Conservation (phyloP, 2,113 vertebrate species). For the Salvelinus namaycush region DNA sequence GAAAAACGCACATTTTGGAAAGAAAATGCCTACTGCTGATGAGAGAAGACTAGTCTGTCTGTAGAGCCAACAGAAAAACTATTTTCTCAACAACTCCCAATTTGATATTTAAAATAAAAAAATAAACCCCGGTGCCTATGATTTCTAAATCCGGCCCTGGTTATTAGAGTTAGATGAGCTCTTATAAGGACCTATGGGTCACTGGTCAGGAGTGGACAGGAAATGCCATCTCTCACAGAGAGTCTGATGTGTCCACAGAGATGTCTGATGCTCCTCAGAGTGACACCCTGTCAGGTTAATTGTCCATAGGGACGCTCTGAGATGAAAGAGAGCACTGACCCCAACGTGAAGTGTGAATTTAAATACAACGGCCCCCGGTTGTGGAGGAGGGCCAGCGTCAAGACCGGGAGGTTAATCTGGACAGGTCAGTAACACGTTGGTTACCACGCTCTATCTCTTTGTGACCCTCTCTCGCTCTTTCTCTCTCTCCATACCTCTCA, state of each 20-base stretch:
- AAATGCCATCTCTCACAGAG: too few relatives aligned
- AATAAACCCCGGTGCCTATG: too few relatives aligned
- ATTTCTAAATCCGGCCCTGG: too few relatives aligned
- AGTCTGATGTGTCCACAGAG: background rate
- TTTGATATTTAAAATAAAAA: too few relatives aligned
- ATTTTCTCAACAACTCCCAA: too few relatives aligned
- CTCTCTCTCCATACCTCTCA: background rate
- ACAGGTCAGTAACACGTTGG: constrained; percentile 7
- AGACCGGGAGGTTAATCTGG: constrained; percentile 24
- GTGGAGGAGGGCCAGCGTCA: constrained; percentile 5
- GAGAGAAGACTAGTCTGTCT: too few relatives aligned
- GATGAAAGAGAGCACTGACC: constrained; percentile 14
- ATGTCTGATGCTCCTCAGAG: constrained; percentile 5
- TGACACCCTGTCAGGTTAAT: constrained; percentile 12
- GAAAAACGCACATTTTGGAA: too few relatives aligned
- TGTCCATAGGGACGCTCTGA: background rate
- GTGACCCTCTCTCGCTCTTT: background rate
- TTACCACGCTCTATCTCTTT: background rate
- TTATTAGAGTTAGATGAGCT: too few relatives aligned
- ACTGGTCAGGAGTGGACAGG: too few relatives aligned
- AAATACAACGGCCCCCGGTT: constrained; percentile 20
- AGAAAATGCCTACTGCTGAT: too few relatives aligned
- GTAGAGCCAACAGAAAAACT: too few relatives aligned
- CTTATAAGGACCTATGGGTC: too few relatives aligned
- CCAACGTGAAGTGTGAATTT: constrained; percentile 10